Evolutionary conservation across 2,797 vertebrate genomes (phyloP).

Genomic region (Parotocinclus haroldoi): DNA sequence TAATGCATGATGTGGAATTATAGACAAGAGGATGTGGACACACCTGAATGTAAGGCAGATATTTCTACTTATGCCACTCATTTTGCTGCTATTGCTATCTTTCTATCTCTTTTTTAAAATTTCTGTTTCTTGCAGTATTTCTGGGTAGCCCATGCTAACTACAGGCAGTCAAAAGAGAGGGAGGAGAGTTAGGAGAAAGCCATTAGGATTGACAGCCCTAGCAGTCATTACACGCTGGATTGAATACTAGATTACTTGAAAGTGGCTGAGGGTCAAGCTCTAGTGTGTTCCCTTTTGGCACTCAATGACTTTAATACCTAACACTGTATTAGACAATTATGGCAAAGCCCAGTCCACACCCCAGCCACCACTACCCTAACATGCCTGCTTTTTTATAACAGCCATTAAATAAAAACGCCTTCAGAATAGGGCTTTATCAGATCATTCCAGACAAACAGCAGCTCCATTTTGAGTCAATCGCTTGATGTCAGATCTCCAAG

Average conservation of each 20-base stretch:
- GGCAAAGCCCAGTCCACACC: constrained; percentile 78
- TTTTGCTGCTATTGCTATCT: constrained; percentile 16
- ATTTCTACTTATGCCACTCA: constrained; percentile 42
- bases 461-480: constrained; percentile 60
- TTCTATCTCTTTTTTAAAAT: neutral
- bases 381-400: constrained; percentile 71
- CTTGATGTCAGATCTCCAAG: constrained; percentile 51
- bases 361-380: constrained; percentile 64
- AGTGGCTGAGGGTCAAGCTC: constrained; percentile 99
- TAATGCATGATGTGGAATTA: constrained; percentile 32
- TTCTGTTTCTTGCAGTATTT: constrained; percentile 4
- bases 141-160: constrained; percentile 29
- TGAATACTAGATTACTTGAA: constrained; percentile 99
- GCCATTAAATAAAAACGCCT: constrained; percentile 47
- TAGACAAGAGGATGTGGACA: constrained; percentile 34
- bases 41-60: constrained; percentile 33
- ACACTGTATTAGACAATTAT: constrained; percentile 99
- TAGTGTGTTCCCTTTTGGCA: constrained; percentile 99
- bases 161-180: constrained; percentile 27
- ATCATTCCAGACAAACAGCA: constrained; percentile 60
- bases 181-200: constrained; percentile 74
- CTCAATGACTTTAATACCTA: constrained; percentile 99
- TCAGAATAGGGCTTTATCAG: constrained; percentile 19
- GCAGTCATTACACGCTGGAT: constrained; percentile 99
- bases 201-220: constrained; percentile 96